Percentiles rank a stretch among this genome's conserved stretches.
Conservation (phyloP, 2,797 vertebrate genomes). For the Crocodylus rhombifer region DNA sequence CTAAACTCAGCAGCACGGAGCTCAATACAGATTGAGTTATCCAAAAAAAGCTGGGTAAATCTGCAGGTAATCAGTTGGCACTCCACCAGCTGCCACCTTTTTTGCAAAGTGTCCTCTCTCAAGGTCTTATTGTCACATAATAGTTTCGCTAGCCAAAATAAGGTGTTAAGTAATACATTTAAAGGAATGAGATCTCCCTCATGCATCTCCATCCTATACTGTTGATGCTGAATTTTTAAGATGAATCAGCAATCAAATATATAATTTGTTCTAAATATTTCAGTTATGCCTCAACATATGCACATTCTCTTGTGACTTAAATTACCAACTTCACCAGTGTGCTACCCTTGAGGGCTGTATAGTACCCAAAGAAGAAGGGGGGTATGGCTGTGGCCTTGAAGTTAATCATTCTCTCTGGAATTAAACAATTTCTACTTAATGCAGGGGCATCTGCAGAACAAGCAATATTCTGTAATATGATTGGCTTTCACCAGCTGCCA, state of each 20-base stretch:
- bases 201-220: background rate
- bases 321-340: conserved; percentile 31
- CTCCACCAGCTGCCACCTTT: too few relatives aligned
- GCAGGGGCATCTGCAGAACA: background rate
- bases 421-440: background rate
- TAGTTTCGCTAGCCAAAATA: background rate
- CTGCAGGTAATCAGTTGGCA: too few relatives aligned
- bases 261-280: background rate
- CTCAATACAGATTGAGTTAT: too few relatives aligned
- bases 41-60: too few relatives aligned
- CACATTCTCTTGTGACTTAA: background rate
- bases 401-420: conserved; percentile 26
- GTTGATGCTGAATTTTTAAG: background rate
- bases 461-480: background rate
- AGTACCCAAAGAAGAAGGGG: background rate
- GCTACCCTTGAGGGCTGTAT: conserved; percentile 17
- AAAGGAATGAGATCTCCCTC: background rate
- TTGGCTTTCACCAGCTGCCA: background rate
- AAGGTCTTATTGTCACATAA: too few relatives aligned
- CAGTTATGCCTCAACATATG: background rate
- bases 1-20: too few relatives aligned
- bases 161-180: background rate
- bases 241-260: background rate
- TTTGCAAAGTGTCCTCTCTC: too few relatives aligned
- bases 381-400: background rate